phyloP scores from a whole-genome alignment of 2,888 invertebrate species.

The Urechis unicinctus region DNA sequence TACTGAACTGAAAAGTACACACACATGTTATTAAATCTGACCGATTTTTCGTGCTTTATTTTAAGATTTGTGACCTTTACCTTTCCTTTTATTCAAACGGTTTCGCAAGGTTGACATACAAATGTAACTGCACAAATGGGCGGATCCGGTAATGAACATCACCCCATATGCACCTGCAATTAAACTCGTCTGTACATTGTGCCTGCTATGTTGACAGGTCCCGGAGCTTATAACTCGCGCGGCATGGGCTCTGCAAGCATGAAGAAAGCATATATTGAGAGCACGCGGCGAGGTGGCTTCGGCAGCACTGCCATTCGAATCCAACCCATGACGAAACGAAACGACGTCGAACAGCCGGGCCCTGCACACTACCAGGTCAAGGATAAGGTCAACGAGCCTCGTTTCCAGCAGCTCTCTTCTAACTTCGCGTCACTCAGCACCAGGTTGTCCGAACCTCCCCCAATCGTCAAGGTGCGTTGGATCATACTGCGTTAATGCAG shows the following conservation, averaged over 20 bases:
- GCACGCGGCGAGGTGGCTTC: slow-evolving; percentile 46
- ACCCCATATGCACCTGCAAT: no score
- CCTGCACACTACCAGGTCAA: slow-evolving; percentile 45
- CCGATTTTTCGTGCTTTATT: no score
- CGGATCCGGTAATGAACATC: no score
- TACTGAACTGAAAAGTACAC: no score
- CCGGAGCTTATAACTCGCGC: slow-evolving; percentile 45
- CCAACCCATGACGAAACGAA: slow-evolving; percentile 32
- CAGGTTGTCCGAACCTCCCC: slow-evolving; percentile 27
- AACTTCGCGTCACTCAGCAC: slow-evolving; percentile 45
- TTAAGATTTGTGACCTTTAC: no score
- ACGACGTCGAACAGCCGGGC: slow-evolving; percentile 37
- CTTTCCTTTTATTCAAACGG: no score
- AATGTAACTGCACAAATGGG: no score
- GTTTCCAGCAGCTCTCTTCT: slow-evolving; percentile 39
- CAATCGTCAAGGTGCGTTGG: slow-evolving; percentile 20
- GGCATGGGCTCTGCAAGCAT: slow-evolving; percentile 49
- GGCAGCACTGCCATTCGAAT: slow-evolving; percentile 43
- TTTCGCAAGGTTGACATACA: no score
- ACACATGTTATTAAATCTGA: no score
- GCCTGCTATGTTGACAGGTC: no score
- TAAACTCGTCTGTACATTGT: no score
- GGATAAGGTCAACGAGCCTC: slow-evolving; percentile 33
- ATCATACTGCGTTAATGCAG: no score
- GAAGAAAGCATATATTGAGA: slow-evolving; percentile 46